Conservation (phyloP, 2,797 vertebrate genomes). For the Ptychobarbus kaznakovi region DNA sequence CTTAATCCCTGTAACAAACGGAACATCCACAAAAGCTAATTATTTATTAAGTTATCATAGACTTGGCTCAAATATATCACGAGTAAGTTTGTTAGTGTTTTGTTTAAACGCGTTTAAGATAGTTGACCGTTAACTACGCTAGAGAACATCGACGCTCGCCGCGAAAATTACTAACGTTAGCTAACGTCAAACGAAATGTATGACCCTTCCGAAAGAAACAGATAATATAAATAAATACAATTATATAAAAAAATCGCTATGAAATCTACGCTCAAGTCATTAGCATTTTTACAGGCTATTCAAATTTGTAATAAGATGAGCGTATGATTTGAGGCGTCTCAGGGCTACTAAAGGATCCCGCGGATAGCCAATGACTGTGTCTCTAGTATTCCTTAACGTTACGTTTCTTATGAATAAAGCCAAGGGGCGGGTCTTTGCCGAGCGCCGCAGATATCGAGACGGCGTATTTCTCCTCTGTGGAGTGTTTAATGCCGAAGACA, state of each 20-base stretch:
- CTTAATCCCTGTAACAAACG: background rate
- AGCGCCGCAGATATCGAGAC: conserved; percentile 31
- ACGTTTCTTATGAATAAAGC: conserved; percentile 49
- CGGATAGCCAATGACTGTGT: conserved; percentile 47
- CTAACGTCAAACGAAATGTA: background rate
- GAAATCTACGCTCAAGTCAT: background rate
- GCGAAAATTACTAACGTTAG: background rate
- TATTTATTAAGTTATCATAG: background rate
- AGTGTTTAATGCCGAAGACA: conserved; percentile 14
- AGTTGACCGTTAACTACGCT: background rate
- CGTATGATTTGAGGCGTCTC: background rate
- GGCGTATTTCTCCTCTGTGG: conserved; percentile 26
- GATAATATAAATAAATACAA: background rate
- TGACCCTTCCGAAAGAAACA: background rate
- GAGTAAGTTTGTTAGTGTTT: background rate
- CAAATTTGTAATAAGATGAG: background rate
- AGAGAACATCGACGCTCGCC: background rate
- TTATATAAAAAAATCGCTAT: background rate
- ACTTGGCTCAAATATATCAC: background rate
- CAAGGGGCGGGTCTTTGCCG: conserved; percentile 47
- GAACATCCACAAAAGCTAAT: background rate
- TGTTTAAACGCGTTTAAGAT: background rate
- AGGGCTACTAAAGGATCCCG: conserved; percentile 33
- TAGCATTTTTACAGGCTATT: background rate
- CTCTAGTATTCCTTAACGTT: conserved; percentile 20